phyloP scores from a whole-genome alignment of 2,797 vertebrate species.

The Rhinella marina region DNA sequence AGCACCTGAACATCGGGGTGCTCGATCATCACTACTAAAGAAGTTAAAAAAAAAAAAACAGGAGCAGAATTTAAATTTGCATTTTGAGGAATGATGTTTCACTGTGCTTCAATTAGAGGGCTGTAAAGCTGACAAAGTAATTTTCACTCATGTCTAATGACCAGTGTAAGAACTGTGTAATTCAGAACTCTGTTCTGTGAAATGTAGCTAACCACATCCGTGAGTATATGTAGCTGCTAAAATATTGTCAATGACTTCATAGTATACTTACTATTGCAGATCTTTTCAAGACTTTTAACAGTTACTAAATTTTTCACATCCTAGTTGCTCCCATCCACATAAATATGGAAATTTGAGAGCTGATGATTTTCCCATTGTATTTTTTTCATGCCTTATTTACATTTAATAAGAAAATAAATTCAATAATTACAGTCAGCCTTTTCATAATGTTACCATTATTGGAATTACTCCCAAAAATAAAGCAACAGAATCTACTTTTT shows the following conservation, averaged over 20 bases:
- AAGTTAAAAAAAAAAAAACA: not conserved
- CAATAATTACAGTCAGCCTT: slow-evolving; percentile 5
- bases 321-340: not conserved
- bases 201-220: not conserved
- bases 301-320: not conserved
- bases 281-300: not conserved
- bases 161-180: not conserved
- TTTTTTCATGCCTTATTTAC: not conserved
- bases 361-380: not conserved
- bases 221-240: not conserved
- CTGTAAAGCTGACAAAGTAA: not conserved
- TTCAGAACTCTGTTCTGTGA: not conserved
- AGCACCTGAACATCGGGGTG: no score
- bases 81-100: not conserved
- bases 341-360: not conserved
- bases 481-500: not conserved
- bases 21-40: no score
- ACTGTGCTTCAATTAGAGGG: not conserved
- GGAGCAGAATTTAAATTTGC: not conserved
- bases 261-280: not conserved
- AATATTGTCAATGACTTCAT: not conserved
- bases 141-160: not conserved
- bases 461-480: not conserved
- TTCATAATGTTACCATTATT: not conserved
- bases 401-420: not conserved